These are phyloP conservation scores for Callyntrura guangdongensis DNA, from an alignment of 2,888 invertebrate species.

Conservation along the genomic window DNA sequence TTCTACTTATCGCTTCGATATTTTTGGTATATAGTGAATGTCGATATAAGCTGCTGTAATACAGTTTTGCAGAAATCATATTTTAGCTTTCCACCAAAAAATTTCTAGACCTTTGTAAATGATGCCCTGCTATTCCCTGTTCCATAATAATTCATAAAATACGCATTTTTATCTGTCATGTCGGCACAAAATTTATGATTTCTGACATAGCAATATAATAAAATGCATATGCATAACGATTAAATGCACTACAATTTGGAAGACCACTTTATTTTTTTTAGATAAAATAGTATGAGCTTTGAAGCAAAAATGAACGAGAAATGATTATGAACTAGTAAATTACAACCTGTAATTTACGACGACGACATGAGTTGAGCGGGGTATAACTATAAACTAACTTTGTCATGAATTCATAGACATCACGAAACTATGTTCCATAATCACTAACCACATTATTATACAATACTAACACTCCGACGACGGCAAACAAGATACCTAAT, in stretches of 20 bases:
- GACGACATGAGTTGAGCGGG: neutral
- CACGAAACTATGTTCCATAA: slow-evolving; percentile 1
- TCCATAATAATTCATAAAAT: too few species aligned
- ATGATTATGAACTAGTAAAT: neutral
- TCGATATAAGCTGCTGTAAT: neutral
- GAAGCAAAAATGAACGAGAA: slow-evolving; percentile 13
- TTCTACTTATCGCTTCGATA: neutral
- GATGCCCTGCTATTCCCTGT: too few species aligned
- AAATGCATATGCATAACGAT: too few species aligned
- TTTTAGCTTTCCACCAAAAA: too few species aligned
- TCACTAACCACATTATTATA: neutral
- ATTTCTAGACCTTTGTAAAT: too few species aligned
- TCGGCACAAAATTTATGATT: too few species aligned
- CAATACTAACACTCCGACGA: neutral
- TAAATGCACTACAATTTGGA: too few species aligned
- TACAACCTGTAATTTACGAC: neutral
- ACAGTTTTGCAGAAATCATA: too few species aligned
- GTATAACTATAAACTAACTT: neutral
- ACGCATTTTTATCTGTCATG: too few species aligned
- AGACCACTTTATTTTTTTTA: too few species aligned
- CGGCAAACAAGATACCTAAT: neutral
- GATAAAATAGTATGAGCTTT: too few species aligned
- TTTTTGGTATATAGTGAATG: neutral
- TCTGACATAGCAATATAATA: too few species aligned
- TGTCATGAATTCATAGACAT: neutral